Base-by-base conservation (phyloP, 2,888 invertebrate species). In the Nemoura dubitans region DNA sequence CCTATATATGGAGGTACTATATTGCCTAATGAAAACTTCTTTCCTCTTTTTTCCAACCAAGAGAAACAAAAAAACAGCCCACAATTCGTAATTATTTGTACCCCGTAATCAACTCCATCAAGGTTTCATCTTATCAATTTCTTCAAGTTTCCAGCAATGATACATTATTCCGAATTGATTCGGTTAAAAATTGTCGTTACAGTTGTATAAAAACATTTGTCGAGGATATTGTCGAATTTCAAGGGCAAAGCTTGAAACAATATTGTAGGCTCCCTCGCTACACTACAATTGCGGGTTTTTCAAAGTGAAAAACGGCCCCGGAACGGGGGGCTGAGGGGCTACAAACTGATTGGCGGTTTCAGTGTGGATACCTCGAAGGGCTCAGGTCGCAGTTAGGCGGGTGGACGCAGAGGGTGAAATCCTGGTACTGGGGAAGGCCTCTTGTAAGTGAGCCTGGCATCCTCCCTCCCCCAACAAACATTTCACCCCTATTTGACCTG, bases 361-460 rank as follows among this genome's bases (percentile, higher is more conserved):
- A 96, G 96, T 95, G 95, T 94, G 96, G 96, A 94, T 96, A 96
- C 95, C 95, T 96, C 94, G 97, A 96, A 94, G 97, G 97, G 94
- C 96, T 97, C 94, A 96, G 96, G 94, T 96, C 96, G 94, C 97
- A 97, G 95, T 96, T 97, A 94, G 97, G 97, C 95, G 97, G 97
- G 95, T 96, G 97, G 95, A 97, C 97, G 94, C 97, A 97, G 95
- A 97, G 96, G 95, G 97, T 97, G 94, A 97, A 97, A 95, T 97
- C 97, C 94, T 97, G 97, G 97, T 97, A 97, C 96, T 97, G 97
- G 97, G 97, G 97, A 94, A 95, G 97, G 95, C 97, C 97, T 96
- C 96, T 97, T 95, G 97, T 97, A 97, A 97, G 97, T 97, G 92
- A 91, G 89, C 87, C 87, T 87, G 85, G 29, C 84, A 77, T 59